Evolutionary conservation across 2,113 vertebrate genomes (phyloP), one percentile per base, ranked within the genome.

Genomic region (Dasypus novemcinctus): DNA sequence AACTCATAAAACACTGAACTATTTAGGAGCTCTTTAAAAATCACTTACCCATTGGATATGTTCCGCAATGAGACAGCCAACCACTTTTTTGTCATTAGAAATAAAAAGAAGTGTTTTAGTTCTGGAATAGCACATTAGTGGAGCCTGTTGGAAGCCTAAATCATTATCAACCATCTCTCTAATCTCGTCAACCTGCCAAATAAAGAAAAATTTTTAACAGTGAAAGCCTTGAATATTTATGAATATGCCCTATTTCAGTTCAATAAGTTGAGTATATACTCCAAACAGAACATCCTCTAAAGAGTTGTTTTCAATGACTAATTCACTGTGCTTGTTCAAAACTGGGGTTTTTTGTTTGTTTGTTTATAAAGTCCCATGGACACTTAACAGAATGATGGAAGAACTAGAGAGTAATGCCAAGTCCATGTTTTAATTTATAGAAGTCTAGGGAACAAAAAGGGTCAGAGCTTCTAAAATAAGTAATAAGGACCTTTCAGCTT

Each of bases 121-220:
- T 98, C 99, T 99, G 68, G 99, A 99, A 93, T 99, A 99, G 97
- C 99, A 99, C 98, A 99, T 99, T 79, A 99, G 98, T 20, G 99
- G 99, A 98, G 99, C 99, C 98, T 99, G 99, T 90, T 99, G 99
- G 98, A 99, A 99, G 96, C 99, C 99, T 93, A 99, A 98, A 97
- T 99, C 99, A 95, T 99, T 99, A 98, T 99, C 99, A 97, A 99
- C 99, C 99, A 99, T 99, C 98, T 99, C 99, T 98, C 99, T 98
- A 92, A 99, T 99, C 98, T 99, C 99, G 94, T 99, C 99, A 78
- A 99, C 99, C 99, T 99, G 98, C 64, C 88, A 98, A 98, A 96
- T 38, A 98, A 97, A 96, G 75, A 97, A 95, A 6, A 93, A 66
- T 54, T 78, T 82, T 97, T 92, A 92, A 96, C 9, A 89, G 71